Conservation (phyloP, 2,113 vertebrate genomes). For the Hiodon tergisus region DNA sequence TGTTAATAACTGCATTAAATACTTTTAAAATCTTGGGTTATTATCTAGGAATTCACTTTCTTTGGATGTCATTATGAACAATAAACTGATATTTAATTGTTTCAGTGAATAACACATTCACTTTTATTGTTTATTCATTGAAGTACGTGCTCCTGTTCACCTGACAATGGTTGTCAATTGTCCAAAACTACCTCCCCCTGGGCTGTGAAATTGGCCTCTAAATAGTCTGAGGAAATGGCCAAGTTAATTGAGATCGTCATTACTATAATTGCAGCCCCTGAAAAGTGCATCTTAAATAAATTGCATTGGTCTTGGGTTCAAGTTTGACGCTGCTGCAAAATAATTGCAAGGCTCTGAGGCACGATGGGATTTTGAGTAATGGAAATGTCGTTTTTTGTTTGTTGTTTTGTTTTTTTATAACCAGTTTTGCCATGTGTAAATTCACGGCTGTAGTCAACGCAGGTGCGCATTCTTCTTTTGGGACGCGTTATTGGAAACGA, state of each 20-base stretch:
- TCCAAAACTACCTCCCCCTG: slow-evolving; percentile 52
- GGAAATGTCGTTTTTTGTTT: slow-evolving; percentile 27
- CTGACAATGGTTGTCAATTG: slow-evolving; percentile 55
- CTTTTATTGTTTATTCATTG: slow-evolving; percentile 5
- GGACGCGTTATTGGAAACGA: neutral
- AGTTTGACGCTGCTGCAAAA: slow-evolving; percentile 66
- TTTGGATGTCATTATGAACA: neutral
- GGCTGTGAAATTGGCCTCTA: slow-evolving; percentile 68
- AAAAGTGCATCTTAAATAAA: slow-evolving; percentile 74
- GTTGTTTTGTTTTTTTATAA: slow-evolving; percentile 28
- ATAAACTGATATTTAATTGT: neutral
- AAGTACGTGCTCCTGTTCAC: slow-evolving; percentile 40
- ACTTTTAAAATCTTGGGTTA: neutral
- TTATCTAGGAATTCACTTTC: neutral
- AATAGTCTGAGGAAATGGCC: slow-evolving; percentile 70
- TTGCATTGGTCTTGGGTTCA: slow-evolving; percentile 73
- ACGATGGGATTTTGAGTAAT: slow-evolving; percentile 48
- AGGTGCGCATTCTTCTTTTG: slow-evolving; percentile 21
- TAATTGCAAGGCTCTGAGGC: slow-evolving; percentile 70
- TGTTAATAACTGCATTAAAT: neutral
- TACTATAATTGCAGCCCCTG: slow-evolving; percentile 72
- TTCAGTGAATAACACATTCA: neutral
- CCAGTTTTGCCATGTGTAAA: slow-evolving; percentile 7
- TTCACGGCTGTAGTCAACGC: slow-evolving; percentile 31
- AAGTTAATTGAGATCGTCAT: slow-evolving; percentile 78